Conservation (phyloP, 2,797 vertebrate genomes). For the Sebastes flavidus region DNA sequence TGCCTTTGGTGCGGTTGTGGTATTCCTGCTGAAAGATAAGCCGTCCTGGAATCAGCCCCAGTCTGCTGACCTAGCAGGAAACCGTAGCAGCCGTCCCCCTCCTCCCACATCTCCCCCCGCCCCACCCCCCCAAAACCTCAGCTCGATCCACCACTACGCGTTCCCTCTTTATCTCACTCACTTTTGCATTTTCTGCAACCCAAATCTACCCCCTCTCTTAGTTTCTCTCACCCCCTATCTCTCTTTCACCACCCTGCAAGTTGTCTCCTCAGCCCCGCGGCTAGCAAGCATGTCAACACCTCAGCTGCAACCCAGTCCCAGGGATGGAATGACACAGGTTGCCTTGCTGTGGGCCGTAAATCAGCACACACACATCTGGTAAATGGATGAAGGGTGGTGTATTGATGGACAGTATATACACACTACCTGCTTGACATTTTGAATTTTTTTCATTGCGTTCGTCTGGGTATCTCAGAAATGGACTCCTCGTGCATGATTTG, state of each 20-base stretch:
- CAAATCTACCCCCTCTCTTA: constrained; percentile 26
- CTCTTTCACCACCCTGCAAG: constrained; percentile 30
- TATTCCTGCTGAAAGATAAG: constrained; percentile 73
- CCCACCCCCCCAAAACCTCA: neutral
- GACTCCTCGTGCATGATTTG: constrained; percentile 20
- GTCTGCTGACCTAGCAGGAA: constrained; percentile 72
- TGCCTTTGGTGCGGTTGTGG: constrained; percentile 43
- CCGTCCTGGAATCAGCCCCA: constrained; percentile 55
- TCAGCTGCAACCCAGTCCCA: constrained; percentile 32
- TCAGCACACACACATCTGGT: constrained; percentile 51
- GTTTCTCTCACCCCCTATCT: constrained; percentile 40
- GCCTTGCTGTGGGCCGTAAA: constrained; percentile 43
- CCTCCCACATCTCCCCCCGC: neutral
- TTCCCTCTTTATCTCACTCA: constrained; percentile 34
- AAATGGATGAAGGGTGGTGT: constrained; percentile 16
- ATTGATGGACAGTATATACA: constrained; percentile 37
- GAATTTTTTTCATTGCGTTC: constrained; percentile 8
- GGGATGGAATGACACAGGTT: constrained; percentile 54
- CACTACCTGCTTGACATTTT: constrained; percentile 18
- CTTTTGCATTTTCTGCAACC: constrained; percentile 29
- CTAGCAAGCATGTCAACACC: constrained; percentile 62
- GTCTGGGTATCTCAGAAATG: constrained; percentile 24
- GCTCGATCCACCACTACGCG: neutral
- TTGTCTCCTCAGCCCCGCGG: constrained; percentile 9
- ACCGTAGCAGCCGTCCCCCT: constrained; percentile 22